Percentiles rank a stretch among this genome's conserved stretches.
These are phyloP conservation scores for Setipinna tenuifilis DNA, from an alignment of 2,797 vertebrate species.

Conservation along the genomic window DNA sequence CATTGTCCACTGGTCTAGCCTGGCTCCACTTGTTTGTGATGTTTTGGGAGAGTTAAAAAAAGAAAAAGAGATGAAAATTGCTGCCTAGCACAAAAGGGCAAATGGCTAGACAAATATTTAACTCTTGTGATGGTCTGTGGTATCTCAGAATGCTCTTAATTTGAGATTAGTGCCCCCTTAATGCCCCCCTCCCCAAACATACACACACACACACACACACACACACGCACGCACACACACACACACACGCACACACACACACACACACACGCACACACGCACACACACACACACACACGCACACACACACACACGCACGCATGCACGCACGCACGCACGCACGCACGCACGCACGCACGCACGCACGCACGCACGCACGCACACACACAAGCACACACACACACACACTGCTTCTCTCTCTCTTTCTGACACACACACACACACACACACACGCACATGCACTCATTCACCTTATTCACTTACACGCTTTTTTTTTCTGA, in stretches of 20 bases:
- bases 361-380: too few species aligned
- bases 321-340: too few species aligned
- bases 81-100: background rate
- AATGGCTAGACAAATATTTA: conserved; percentile 4
- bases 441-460: too few species aligned
- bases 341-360: too few species aligned
- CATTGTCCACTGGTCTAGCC: background rate
- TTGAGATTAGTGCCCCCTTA: background rate
- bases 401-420: too few species aligned
- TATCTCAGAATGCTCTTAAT: background rate
- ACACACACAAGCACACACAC: too few species aligned
- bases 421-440: too few species aligned
- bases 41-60: background rate
- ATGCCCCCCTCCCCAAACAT: background rate
- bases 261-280: too few species aligned
- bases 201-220: background rate
- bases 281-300: background rate
- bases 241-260: too few species aligned
- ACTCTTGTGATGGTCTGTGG: background rate
- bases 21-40: background rate
- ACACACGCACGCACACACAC: background rate
- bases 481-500: too few species aligned
- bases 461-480: too few species aligned
- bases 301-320: background rate
- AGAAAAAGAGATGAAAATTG: background rate